phyloP scores from a whole-genome alignment of 2,113 vertebrate species.

The Crotalus helleri region DNA sequence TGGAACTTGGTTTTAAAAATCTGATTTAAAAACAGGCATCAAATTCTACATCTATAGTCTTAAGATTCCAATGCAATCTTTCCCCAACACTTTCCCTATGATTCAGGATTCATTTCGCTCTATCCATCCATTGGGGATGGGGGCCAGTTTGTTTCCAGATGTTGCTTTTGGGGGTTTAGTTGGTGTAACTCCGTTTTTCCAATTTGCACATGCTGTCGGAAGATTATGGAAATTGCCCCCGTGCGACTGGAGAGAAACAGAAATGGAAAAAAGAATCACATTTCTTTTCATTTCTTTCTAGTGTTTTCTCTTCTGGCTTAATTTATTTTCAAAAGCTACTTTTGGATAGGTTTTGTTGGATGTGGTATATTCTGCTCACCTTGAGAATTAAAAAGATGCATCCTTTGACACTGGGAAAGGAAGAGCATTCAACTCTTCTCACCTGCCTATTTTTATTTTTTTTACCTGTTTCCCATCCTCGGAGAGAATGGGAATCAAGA shows the following conservation, averaged over 20 bases:
- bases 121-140: neutral
- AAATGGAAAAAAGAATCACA: rapidly evolving
- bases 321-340: neutral
- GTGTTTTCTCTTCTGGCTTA: neutral
- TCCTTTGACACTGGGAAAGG: neutral
- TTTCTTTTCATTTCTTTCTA: neutral
- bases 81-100: neutral
- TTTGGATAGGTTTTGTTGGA: neutral
- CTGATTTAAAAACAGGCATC: neutral
- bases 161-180: neutral
- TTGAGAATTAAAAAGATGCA: neutral
- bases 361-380: neutral
- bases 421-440: neutral
- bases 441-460: neutral
- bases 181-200: neutral
- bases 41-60: neutral
- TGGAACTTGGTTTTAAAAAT: neutral
- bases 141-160: neutral
- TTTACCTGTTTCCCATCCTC: neutral
- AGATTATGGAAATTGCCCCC: neutral
- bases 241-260: neutral
- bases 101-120: neutral
- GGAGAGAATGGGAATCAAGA: neutral
- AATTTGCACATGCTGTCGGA: neutral
- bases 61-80: neutral